Evolutionary conservation across 1,140 invertebrate genomes (phyloP).

Genomic region (Brachionus asplanchnoidis): DNA sequence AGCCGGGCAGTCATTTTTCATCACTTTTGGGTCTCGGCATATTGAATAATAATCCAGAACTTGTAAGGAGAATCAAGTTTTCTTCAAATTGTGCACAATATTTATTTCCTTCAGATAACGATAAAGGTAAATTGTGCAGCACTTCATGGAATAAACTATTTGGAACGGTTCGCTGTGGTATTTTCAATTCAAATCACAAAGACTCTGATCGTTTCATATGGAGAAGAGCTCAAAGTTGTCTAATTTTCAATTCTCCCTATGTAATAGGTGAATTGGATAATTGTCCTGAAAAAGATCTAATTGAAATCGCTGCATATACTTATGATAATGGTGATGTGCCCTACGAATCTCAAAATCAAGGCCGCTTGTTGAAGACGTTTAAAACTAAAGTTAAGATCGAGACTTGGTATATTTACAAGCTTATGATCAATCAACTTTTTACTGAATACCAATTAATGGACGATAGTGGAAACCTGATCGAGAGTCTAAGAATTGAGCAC

Average conservation of each 20-base stretch:
- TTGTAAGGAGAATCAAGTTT: neutral
- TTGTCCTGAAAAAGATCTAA: conserved; percentile 4
- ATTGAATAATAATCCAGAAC: neutral
- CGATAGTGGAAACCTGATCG: neutral
- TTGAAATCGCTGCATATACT: conserved; percentile 35
- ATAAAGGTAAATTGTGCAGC: conserved; percentile 35
- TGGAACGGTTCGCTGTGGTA: conserved; percentile 34
- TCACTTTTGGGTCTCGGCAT: neutral
- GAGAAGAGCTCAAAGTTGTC: conserved; percentile 9
- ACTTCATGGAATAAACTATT: conserved; percentile 35
- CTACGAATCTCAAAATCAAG: conserved; percentile 27
- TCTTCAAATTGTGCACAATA: conserved; percentile 6
- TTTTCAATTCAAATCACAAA: neutral
- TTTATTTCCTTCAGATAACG: neutral
- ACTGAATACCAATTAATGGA: conserved; percentile 26
- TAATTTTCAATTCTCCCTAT: neutral
- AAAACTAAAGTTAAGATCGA: conserved; percentile 32
- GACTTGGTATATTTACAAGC: neutral
- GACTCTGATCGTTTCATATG: conserved; percentile 34
- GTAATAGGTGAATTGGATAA: neutral
- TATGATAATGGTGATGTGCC: conserved; percentile 32
- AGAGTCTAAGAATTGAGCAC: neutral
- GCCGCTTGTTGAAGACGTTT: conserved; percentile 5
- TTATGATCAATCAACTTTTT: neutral
- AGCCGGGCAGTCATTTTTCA: neutral